Conservation (phyloP, 35 echinoderm and acorn worm species). For the Heliocidaris tuberculata region DNA sequence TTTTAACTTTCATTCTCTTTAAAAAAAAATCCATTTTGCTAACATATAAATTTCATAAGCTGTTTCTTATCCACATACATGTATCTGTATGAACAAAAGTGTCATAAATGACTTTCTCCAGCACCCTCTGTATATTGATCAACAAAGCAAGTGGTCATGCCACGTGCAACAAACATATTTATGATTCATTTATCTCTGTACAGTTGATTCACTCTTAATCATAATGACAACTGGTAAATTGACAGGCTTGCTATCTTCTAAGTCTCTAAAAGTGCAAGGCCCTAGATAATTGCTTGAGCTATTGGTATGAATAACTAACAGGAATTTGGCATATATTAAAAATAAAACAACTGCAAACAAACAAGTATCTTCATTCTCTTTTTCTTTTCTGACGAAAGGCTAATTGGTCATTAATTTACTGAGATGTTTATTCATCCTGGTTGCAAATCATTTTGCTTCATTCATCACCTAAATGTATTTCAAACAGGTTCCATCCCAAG, state of each 20-base stretch:
- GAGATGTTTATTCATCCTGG: too few relatives aligned
- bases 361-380: not conserved
- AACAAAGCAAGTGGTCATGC: not conserved
- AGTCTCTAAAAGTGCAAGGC: not conserved
- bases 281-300: not conserved
- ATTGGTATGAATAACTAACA: not conserved
- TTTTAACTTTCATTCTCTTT: too few relatives aligned
- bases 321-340: not conserved
- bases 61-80: too few relatives aligned
- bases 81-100: too few relatives aligned
- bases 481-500: too few relatives aligned
- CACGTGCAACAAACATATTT: not conserved
- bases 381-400: too few relatives aligned
- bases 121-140: not conserved
- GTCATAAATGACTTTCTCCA: too few relatives aligned
- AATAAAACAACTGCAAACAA: not conserved
- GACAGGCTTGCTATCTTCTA: not conserved
- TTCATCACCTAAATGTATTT: too few relatives aligned
- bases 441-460: too few relatives aligned
- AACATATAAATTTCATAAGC: too few relatives aligned
- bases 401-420: too few relatives aligned
- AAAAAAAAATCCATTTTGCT: too few relatives aligned
- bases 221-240: not conserved
- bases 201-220: not conserved
- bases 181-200: not conserved